Evolutionary conservation across 2,113 vertebrate genomes (phyloP).

Genomic region (Apodemus sylvaticus): DNA sequence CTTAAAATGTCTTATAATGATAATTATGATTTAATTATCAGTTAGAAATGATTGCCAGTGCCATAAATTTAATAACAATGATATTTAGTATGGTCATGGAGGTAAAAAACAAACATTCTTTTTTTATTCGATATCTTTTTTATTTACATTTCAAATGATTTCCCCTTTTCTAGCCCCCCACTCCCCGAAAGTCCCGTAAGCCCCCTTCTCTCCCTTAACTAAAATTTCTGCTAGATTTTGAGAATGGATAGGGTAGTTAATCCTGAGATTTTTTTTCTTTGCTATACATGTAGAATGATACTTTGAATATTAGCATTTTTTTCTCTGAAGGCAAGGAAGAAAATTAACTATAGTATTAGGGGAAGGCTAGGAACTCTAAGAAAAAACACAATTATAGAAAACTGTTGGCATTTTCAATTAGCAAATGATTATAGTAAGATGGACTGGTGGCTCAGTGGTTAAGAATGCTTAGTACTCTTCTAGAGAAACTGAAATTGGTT

Average conservation of each 20-base stretch:
- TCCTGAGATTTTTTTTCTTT: background rate
- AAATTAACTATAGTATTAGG: background rate
- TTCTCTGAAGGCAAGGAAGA: background rate
- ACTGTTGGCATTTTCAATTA: background rate
- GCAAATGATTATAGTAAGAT: background rate
- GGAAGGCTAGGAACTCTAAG: background rate
- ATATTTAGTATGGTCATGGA: background rate
- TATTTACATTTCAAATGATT: no score
- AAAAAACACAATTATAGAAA: conserved; percentile 1
- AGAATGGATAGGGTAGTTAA: background rate
- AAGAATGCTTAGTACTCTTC: background rate
- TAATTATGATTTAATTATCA: background rate
- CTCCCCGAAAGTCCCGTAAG: no score
- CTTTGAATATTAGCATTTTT: background rate
- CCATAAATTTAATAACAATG: background rate
- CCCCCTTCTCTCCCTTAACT: no score
- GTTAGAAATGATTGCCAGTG: background rate
- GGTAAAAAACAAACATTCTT: background rate
- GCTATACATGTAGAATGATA: background rate
- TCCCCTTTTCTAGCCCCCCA: no score
- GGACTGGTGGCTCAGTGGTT: background rate
- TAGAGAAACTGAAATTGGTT: background rate
- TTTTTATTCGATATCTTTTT: no score
- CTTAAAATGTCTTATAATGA: no score
- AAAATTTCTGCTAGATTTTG: background rate